Base-by-base conservation (phyloP, 1,140 invertebrate species). In the Drosophila prosaltans region DNA sequence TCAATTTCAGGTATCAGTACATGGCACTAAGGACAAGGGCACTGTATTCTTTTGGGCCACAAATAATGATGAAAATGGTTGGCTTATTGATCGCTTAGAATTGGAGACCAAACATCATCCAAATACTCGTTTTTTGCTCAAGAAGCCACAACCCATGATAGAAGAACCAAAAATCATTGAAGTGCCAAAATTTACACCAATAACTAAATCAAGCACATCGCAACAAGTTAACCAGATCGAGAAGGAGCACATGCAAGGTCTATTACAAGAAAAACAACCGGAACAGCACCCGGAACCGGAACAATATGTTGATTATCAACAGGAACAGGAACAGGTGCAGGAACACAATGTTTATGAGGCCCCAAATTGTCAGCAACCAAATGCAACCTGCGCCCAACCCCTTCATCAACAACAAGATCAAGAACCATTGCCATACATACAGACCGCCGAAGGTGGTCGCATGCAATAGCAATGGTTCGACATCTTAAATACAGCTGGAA, bases 1-100 rank as follows among this genome's bases (percentile, higher is more conserved):
- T 8, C 92, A 93, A 75, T 94, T 95, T 92, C 86, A 93, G 90
- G 92, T 95, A 0, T 1, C 51, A 6, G 74, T 78, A 2, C 48
- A 60, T 3, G 75, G 84, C 0, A 78, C 93, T 2, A 95, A 95
- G 85, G 93, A 94, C 63, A 93, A 88, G 72, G 81, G 85, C 9
- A 84, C 75, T 40, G 80, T 90, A 4, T 78, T 58, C 16, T 90
- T 90, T 40, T 90, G 84, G 74, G 84, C 86, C 26, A 69, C 65
- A 7, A 73, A 75, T 16, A 76, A 6, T 36, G 43, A 66, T n/a
- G 55, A 81, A 2, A 30, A 69, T 6, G 83, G 85, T 16, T 90
- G 86, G 86, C 39, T 82, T 9, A 58, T 90, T 16, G 74, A 90
- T 3, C 69, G 76, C 11, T 65, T 90, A 11, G 85, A 90, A 54